These are phyloP conservation scores for Amphiprion percula DNA, from an alignment of 2,113 vertebrate genomes.

Conservation along the genomic window DNA sequence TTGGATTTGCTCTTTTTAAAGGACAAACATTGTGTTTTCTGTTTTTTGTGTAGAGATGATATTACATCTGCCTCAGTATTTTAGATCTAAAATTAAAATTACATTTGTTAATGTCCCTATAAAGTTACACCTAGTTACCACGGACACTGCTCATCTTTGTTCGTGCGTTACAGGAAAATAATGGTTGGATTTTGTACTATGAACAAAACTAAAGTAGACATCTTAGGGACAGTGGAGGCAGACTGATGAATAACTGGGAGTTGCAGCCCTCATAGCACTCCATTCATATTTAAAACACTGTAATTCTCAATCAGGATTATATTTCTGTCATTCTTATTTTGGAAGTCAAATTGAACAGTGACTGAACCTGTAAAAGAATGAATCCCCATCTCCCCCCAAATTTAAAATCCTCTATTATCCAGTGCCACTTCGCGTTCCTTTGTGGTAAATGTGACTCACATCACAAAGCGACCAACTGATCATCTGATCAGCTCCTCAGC, in stretches of 20 bases:
- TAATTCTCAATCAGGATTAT: neutral
- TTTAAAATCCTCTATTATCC: neutral
- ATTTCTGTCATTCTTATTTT: neutral
- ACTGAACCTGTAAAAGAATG: neutral
- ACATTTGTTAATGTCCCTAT: neutral
- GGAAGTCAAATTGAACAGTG: neutral
- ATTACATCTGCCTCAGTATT: too few relatives aligned
- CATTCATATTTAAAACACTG: neutral
- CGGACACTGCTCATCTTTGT: neutral
- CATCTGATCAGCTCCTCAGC: conserved; percentile 49
- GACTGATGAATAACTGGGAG: neutral
- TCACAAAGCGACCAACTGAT: conserved; percentile 23
- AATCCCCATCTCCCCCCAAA: neutral
- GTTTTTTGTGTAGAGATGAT: too few relatives aligned
- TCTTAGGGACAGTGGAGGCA: neutral
- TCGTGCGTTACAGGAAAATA: neutral
- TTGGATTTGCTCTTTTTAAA: too few relatives aligned
- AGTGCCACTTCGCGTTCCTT: conserved; percentile 21
- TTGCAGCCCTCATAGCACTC: neutral
- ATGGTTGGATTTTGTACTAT: conserved; percentile 22
- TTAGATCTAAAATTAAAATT: too few relatives aligned
- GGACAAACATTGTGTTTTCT: too few relatives aligned
- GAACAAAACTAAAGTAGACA: neutral
- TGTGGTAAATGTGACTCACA: conserved; percentile 21
- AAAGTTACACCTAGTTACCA: neutral